Percentiles rank a stretch among this genome's conserved stretches.
Conservation (phyloP, 2,888 invertebrate species). For the Agrilus biguttatus region DNA sequence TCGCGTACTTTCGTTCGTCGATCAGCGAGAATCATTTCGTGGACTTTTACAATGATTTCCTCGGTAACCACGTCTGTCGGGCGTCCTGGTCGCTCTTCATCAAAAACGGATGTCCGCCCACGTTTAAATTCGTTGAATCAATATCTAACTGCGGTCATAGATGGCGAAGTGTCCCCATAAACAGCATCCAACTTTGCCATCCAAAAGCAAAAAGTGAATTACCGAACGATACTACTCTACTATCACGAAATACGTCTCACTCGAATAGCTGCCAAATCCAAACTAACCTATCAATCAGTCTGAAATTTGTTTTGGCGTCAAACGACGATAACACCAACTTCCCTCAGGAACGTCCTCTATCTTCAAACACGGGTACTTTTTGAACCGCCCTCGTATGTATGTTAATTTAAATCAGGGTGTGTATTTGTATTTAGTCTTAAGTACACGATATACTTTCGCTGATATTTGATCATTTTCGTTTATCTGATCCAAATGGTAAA, state of each 20-base stretch:
- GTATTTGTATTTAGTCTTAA: too few relatives aligned
- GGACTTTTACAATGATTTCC: too few relatives aligned
- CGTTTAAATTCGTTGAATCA: conserved; percentile 11
- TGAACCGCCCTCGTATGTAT: neutral
- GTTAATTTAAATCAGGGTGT: too few relatives aligned
- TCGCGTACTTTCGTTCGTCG: too few relatives aligned
- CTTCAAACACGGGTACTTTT: conserved; percentile 3
- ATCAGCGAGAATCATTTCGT: too few relatives aligned
- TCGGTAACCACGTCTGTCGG: neutral
- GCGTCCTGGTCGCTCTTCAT: conserved; percentile 5
- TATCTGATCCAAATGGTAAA: too few relatives aligned
- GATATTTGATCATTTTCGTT: too few relatives aligned
- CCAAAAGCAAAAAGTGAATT: conserved; percentile 6
- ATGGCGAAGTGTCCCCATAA: conserved; percentile 7
- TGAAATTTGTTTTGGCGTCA: neutral
- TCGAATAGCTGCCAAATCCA: conserved; percentile 14
- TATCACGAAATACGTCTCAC: neutral
- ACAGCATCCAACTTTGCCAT: too few relatives aligned
- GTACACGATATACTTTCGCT: too few relatives aligned
- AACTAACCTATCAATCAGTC: conserved; percentile 4
- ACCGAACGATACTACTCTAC: conserved; percentile 9
- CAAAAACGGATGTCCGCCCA: conserved; percentile 8
- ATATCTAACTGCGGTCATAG: conserved; percentile 8
- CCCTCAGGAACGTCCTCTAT: neutral
- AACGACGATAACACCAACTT: too few relatives aligned